Conservation (phyloP, 2,888 invertebrate species). For the Caradrina clavipalpis region DNA sequence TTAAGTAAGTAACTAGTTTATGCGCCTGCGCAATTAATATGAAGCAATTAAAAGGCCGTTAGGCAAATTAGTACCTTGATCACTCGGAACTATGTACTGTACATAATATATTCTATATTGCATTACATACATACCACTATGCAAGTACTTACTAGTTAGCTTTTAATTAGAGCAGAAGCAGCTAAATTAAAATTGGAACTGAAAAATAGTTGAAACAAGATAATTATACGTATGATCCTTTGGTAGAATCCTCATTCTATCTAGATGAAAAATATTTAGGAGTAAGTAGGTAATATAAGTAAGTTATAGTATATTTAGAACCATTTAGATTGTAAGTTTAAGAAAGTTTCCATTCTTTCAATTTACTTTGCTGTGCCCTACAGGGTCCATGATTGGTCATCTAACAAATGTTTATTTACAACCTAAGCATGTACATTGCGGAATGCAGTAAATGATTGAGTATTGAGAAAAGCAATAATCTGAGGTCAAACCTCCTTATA, state of each 20-base stretch:
- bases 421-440: too few species aligned
- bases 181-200: background rate
- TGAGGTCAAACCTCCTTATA: background rate
- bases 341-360: too few species aligned
- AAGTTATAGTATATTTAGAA: too few species aligned
- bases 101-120: constrained; percentile 40
- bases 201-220: background rate
- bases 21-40: constrained; percentile 46
- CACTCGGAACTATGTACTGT: constrained; percentile 38
- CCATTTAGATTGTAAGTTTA: too few species aligned
- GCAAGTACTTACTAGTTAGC: background rate
- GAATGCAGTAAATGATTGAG: too few species aligned
- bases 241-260: too few species aligned
- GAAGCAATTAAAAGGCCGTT: constrained; percentile 56
- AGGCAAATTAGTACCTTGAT: constrained; percentile 58
- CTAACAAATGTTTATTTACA: too few species aligned
- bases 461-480: background rate
- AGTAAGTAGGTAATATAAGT: too few species aligned
- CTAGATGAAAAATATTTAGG: too few species aligned
- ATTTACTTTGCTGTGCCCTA: too few species aligned
- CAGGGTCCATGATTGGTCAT: too few species aligned
- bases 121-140: constrained; percentile 19
- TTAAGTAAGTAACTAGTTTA: constrained; percentile 56
- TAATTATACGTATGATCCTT: too few species aligned
- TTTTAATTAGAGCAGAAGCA: background rate